Evolutionary conservation across 2,888 invertebrate species (phyloP), one percentile per base, ranked within the genome.

Genomic region (Ctena decussata): DNA sequence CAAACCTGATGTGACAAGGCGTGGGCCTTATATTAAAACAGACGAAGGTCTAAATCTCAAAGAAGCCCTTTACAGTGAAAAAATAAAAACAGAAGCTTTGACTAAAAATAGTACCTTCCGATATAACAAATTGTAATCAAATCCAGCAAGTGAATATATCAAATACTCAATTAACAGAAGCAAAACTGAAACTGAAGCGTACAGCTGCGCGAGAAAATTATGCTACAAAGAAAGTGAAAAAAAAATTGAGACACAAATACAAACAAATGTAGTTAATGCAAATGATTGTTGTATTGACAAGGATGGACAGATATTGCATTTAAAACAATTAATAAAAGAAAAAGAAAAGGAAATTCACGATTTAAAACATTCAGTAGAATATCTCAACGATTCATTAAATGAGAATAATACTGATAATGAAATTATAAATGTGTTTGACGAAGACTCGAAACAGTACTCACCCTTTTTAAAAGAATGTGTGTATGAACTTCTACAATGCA

Each of bases 401-500:
- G 57, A 57, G 1, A 57, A 24, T 57, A n/a, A 3, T 27, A 27
- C 12, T 57, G 57, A 24, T 49, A 49, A 49, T 49, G n/a, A n/a
- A 49, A 49, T 21, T 49, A 11, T 49, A 21, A 49, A 21, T 6
- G 46, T 46, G 18, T 46, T 46, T 46, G 46, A 46, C 21, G 46
- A 46, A 12, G 21, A 12, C 15, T 12, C 12, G 12, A 46, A 21
- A n/a, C 12, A 18, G 21, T 46, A 46, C 21, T 21, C 46, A 46
- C 3, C 11, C 3, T n/a, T n/a, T n/a, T n/a, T n/a, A n/a, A n/a
- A n/a, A n/a, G 24, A 44, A 21, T 85, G 82, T 78, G 76, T 85
- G 2, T 85, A 85, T 82, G 85, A 81, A 57, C 78, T 75, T 30
- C 35, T 85, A 24, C 78, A 78, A 72, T 5, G 49, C 1, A 74